Percentiles rank a stretch among this genome's conserved stretches.
These are phyloP conservation scores for Rhodeus uyekii DNA, from an alignment of 2,797 vertebrate species.

Conservation along the genomic window DNA sequence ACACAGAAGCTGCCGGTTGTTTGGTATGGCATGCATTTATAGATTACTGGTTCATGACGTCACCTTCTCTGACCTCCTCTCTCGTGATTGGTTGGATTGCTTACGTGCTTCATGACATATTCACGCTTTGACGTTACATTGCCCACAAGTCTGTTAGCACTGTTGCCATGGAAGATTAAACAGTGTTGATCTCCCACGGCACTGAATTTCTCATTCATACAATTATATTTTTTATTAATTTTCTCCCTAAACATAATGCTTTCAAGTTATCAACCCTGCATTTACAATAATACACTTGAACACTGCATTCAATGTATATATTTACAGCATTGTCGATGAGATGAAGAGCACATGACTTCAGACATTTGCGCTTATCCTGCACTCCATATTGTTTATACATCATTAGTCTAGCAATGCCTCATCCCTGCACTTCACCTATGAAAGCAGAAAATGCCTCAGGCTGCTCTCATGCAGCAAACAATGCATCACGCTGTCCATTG, in stretches of 20 bases:
- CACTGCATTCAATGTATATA: neutral
- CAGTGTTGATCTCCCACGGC: neutral
- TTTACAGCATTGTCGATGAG: constrained; percentile 52
- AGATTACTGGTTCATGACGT: no score
- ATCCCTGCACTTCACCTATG: constrained; percentile 65
- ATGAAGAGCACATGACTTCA: constrained; percentile 49
- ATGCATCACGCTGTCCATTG: constrained; percentile 58
- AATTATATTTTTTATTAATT: neutral
- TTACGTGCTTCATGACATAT: no score
- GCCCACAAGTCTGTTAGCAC: neutral
- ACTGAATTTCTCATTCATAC: neutral
- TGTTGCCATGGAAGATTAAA: neutral
- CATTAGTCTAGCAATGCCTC: constrained; percentile 72
- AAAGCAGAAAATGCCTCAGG: constrained; percentile 71
- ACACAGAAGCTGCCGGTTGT: no score
- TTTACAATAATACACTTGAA: neutral
- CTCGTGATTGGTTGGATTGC: no score
- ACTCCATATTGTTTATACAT: constrained; percentile 73
- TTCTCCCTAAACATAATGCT: neutral
- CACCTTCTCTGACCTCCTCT: no score
- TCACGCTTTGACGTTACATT: no score
- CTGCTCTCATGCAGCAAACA: constrained; percentile 69
- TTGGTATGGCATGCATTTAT: no score
- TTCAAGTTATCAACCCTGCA: neutral
- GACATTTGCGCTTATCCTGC: constrained; percentile 58